Evolutionary conservation across 1,140 invertebrate species (phyloP).

Genomic region (Apis cerana): DNA sequence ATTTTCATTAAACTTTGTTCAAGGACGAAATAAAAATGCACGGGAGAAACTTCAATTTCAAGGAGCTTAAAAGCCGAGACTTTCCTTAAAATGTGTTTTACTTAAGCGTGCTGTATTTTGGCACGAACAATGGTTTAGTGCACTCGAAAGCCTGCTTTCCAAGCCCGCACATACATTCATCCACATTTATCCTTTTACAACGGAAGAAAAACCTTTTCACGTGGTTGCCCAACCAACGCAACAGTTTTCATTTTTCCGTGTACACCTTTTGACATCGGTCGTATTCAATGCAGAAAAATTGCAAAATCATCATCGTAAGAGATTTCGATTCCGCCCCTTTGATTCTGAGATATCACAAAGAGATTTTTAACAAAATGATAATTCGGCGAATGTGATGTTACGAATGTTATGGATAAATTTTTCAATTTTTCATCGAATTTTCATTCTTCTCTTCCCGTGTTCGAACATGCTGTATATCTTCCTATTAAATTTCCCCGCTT

Average conservation of each 20-base stretch:
- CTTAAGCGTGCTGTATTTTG: not conserved
- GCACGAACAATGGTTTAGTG: not conserved
- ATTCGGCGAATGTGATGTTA: no score
- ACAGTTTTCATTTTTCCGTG: slow-evolving; percentile 10
- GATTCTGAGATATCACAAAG: not conserved
- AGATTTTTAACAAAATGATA: not conserved
- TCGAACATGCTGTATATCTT: no score
- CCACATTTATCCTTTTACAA: slow-evolving; percentile 16
- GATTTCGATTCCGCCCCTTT: not conserved
- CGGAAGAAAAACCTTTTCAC: slow-evolving; percentile 1
- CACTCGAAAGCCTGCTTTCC: not conserved
- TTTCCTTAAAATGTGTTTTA: not conserved
- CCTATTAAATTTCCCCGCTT: no score
- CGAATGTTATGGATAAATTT: no score
- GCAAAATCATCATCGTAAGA: not conserved
- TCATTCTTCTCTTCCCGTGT: no score
- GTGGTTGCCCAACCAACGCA: not conserved
- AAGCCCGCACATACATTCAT: not conserved
- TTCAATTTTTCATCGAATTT: no score
- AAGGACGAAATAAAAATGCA: not conserved
- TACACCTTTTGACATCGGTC: not conserved
- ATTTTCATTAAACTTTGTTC: slow-evolving; percentile 5
- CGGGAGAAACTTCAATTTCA: slow-evolving; percentile 8
- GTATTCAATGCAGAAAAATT: not conserved
- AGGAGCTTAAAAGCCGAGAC: not conserved